Evolutionary conservation across 2,113 vertebrate species (phyloP).

Genomic region (Cynoglossus semilaevis): DNA sequence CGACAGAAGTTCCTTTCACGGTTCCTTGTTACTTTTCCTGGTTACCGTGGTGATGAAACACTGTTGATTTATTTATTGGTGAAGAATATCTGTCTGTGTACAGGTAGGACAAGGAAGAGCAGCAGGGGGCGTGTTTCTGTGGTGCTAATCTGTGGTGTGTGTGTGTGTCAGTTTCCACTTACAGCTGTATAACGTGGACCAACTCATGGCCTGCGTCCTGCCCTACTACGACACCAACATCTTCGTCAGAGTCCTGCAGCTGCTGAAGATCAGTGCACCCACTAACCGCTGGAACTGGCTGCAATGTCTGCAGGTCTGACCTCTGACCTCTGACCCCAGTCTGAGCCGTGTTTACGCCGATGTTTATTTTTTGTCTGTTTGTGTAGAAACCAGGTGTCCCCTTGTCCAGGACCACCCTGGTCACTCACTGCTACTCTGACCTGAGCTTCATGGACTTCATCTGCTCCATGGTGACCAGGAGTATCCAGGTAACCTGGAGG

Average conservation of each 20-base stretch:
- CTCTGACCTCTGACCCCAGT: not conserved
- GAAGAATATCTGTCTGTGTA: too few species aligned
- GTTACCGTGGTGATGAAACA: too few species aligned
- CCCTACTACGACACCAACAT: slow-evolving; percentile 93
- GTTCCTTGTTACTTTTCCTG: too few species aligned
- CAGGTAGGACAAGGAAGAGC: too few species aligned
- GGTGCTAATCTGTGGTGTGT: not conserved
- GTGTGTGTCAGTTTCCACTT: slow-evolving; percentile 85
- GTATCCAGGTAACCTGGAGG: slow-evolving; percentile 81
- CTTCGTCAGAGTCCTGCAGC: slow-evolving; percentile 91
- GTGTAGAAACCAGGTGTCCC: slow-evolving; percentile 88
- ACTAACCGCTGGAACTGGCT: slow-evolving; percentile 93
- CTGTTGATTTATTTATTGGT: too few species aligned
- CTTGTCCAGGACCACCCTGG: slow-evolving; percentile 83
- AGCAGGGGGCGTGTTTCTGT: not conserved
- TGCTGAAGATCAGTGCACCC: slow-evolving; percentile 82
- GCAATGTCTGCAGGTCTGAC: slow-evolving; percentile 83
- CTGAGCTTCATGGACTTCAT: slow-evolving; percentile 96
- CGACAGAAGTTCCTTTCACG: too few species aligned
- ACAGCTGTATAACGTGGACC: slow-evolving; percentile 90
- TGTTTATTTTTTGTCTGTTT: not conserved
- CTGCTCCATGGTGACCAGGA: slow-evolving; percentile 85
- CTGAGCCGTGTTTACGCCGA: not conserved
- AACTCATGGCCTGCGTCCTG: slow-evolving; percentile 86
- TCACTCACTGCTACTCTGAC: slow-evolving; percentile 93